phyloP scores from a whole-genome alignment of 2,888 invertebrate species.

The Drosophila picticornis region DNA sequence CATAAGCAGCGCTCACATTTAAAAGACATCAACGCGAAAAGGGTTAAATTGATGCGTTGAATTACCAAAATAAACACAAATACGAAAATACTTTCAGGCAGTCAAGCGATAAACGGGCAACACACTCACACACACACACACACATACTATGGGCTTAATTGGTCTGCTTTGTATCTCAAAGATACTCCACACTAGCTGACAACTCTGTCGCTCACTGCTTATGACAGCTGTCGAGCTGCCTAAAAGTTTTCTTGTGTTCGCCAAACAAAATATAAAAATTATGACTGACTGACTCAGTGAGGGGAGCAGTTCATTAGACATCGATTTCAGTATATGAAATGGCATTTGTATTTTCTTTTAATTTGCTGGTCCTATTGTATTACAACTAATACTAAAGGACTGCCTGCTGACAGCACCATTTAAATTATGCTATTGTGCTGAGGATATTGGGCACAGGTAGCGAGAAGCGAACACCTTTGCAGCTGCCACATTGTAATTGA shows the following conservation, averaged over 20 bases:
- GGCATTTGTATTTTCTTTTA: slow-evolving; percentile 70
- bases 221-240: slow-evolving; percentile 68
- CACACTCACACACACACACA: slow-evolving; percentile 24
- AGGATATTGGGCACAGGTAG: slow-evolving; percentile 54
- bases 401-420: slow-evolving; percentile 74
- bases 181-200: slow-evolving; percentile 59
- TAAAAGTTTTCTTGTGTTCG: slow-evolving; percentile 58
- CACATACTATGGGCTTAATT: slow-evolving; percentile 58
- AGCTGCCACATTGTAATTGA: slow-evolving; percentile 70
- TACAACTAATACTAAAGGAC: slow-evolving; percentile 23
- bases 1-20: slow-evolving; percentile 72
- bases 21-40: slow-evolving; percentile 67
- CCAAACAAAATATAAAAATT: slow-evolving; percentile 15
- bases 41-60: slow-evolving; percentile 75
- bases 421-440: slow-evolving; percentile 68
- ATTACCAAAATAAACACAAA: slow-evolving; percentile 78
- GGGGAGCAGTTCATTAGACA: slow-evolving; percentile 61
- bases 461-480: slow-evolving; percentile 11
- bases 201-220: slow-evolving; percentile 67
- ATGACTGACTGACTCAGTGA: slow-evolving; percentile 14
- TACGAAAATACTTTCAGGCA: slow-evolving; percentile 70
- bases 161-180: slow-evolving; percentile 69
- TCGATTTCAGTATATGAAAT: slow-evolving; percentile 49
- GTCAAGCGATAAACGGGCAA: slow-evolving; percentile 33
- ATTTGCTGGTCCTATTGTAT: slow-evolving; percentile 58